Evolutionary conservation across 2,888 invertebrate genomes (phyloP).

Genomic region (Xanthostigma xanthostigma): DNA sequence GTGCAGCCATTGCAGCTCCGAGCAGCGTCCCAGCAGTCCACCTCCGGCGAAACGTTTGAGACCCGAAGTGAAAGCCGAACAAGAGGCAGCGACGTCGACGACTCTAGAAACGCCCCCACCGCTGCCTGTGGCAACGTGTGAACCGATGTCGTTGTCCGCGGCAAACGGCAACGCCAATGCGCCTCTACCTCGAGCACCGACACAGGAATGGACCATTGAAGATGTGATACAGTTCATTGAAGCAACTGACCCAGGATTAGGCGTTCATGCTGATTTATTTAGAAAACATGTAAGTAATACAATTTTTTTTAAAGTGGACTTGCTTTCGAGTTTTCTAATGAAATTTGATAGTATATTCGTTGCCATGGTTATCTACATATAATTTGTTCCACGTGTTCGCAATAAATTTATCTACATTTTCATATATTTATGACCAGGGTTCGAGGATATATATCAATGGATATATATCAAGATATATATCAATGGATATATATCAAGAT

Average conservation of each 20-base stretch:
- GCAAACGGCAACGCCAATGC: constrained; percentile 14
- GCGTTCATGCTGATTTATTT: constrained; percentile 81
- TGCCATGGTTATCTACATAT: too few relatives aligned
- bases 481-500: too few relatives aligned
- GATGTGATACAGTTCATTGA: constrained; percentile 88
- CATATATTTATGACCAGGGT: too few relatives aligned
- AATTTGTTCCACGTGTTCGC: too few relatives aligned
- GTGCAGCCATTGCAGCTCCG: constrained; percentile 23
- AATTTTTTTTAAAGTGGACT: constrained; percentile 6
- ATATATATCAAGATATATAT: too few relatives aligned
- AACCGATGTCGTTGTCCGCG: constrained; percentile 6
- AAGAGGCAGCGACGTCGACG: constrained; percentile 56
- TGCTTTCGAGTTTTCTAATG: too few relatives aligned
- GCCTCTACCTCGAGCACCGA: constrained; percentile 36
- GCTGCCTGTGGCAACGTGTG: constrained; percentile 17
- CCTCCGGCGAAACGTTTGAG: constrained; percentile 31
- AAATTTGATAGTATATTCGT: too few relatives aligned
- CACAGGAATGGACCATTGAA: constrained; percentile 84
- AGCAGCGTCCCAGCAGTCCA: constrained; percentile 11
- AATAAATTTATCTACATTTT: too few relatives aligned
- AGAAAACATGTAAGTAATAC: constrained; percentile 68
- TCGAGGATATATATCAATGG: too few relatives aligned
- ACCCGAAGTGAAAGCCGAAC: constrained; percentile 23
- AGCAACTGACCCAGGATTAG: constrained; percentile 67
- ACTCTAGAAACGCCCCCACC: constrained; percentile 34